Evolutionary conservation across 2,888 invertebrate species (phyloP).

Genomic region (Noctua janthe): DNA sequence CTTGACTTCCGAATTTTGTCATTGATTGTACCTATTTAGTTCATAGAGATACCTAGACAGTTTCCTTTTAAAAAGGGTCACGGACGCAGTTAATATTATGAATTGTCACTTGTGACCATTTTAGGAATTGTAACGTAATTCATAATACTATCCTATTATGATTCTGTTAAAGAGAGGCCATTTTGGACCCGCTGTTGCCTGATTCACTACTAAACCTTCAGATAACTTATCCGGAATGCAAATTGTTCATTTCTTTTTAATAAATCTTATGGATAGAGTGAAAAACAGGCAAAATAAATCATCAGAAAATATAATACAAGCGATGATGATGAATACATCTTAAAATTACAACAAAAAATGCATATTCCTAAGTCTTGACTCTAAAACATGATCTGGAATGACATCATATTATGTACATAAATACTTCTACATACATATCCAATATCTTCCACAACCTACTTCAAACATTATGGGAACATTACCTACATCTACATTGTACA

Average conservation of each 20-base stretch:
- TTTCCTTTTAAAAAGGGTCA: background rate
- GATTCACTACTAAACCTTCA: background rate
- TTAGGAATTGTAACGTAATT: too few relatives aligned
- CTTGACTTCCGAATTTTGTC: conserved; percentile 45
- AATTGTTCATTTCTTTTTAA: background rate
- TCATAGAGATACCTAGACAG: background rate
- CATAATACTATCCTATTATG: too few relatives aligned
- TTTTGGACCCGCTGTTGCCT: background rate
- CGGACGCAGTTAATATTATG: too few relatives aligned
- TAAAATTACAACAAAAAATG: conserved; percentile 11
- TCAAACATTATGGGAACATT: conserved; percentile 56
- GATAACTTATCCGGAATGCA: background rate
- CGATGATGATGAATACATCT: conserved; percentile 12
- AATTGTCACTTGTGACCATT: too few relatives aligned
- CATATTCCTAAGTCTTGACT: conserved; percentile 40
- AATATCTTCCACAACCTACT: conserved; percentile 59
- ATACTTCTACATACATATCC: conserved; percentile 53
- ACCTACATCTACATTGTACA: conserved; percentile 61
- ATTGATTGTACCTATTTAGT: conserved; percentile 30
- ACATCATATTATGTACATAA: conserved; percentile 60
- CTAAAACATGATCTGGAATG: conserved; percentile 60
- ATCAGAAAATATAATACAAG: background rate
- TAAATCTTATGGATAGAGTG: background rate
- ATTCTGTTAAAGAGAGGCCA: too few relatives aligned
- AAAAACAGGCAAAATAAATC: background rate